phyloP scores from a whole-genome alignment of 1,140 invertebrate species.

The Bombyx mori region DNA sequence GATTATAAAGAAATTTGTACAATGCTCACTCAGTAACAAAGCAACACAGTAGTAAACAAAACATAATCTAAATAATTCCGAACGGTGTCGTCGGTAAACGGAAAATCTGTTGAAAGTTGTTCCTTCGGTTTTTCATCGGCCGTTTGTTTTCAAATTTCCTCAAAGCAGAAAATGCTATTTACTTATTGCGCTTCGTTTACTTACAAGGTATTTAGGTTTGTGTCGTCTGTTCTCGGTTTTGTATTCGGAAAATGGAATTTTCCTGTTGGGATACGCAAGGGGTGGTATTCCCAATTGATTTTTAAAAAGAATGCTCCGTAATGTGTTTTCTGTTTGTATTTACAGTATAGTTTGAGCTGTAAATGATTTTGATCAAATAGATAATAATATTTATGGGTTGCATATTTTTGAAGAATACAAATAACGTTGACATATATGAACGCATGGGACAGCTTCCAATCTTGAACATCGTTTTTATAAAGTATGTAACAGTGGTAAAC shows the following conservation, averaged over 20 bases:
- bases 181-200: slow-evolving; percentile 66
- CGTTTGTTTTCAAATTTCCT: slow-evolving; percentile 54
- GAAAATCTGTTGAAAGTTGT: slow-evolving; percentile 46
- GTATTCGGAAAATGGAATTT: slow-evolving; percentile 66
- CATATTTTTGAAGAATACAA: no score
- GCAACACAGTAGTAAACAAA: no score
- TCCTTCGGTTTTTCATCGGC: slow-evolving; percentile 47
- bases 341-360: slow-evolving; percentile 9
- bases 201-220: slow-evolving; percentile 65
- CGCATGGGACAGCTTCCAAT: no score
- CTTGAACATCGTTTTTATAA: no score
- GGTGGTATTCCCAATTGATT: slow-evolving; percentile 57
- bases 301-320: slow-evolving; percentile 42
- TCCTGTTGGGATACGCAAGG: slow-evolving; percentile 45
- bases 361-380: no score
- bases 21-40: no score
- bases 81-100: no score
- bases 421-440: no score
- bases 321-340: slow-evolving; percentile 39
- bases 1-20: no score
- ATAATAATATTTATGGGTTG: no score
- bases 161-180: slow-evolving; percentile 61
- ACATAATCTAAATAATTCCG: no score
- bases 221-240: slow-evolving; percentile 56
- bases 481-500: no score